These are phyloP conservation scores for Azorinus chamasolen DNA, from an alignment of 2,888 invertebrate species.

Conservation along the genomic window DNA sequence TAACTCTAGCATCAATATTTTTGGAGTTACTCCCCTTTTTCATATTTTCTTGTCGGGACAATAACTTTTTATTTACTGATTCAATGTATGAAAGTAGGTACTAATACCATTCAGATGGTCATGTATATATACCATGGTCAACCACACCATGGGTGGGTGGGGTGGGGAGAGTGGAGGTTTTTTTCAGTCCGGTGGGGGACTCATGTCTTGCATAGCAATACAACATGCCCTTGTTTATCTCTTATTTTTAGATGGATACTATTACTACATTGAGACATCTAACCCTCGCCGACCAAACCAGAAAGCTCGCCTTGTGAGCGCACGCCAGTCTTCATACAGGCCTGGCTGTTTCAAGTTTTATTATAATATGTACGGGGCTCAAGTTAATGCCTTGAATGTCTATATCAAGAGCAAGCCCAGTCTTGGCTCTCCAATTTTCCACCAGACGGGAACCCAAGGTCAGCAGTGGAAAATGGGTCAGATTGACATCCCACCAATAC, in stretches of 20 bases:
- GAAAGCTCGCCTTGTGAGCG: conserved; percentile 86
- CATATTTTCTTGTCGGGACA: too few species aligned
- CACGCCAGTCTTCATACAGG: conserved; percentile 43
- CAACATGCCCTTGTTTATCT: too few species aligned
- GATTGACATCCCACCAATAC: conserved; percentile 65
- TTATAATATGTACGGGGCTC: conserved; percentile 83
- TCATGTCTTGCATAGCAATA: too few species aligned
- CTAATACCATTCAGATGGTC: too few species aligned
- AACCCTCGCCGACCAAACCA: conserved; percentile 86
- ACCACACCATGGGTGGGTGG: too few species aligned
- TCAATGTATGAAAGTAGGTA: too few species aligned
- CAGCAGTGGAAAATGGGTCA: conserved; percentile 73
- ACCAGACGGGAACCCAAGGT: conserved; percentile 73
- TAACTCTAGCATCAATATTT: too few species aligned
- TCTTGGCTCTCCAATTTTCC: conserved; percentile 71
- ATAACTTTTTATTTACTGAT: too few species aligned
- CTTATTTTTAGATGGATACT: conserved; percentile 64
- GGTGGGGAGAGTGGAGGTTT: too few species aligned
- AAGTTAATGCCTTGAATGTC: conserved; percentile 78
- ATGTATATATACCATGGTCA: too few species aligned
- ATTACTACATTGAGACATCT: conserved; percentile 76
- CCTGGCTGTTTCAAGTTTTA: conserved; percentile 78
- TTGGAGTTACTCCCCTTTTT: too few species aligned
- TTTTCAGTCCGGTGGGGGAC: too few species aligned
- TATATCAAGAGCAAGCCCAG: conserved; percentile 70